A percentile compares a stretch with the other conserved stretches of the same genome.
phyloP scores from a whole-genome alignment of 1,140 invertebrate species.

The Bombus waltoni region DNA sequence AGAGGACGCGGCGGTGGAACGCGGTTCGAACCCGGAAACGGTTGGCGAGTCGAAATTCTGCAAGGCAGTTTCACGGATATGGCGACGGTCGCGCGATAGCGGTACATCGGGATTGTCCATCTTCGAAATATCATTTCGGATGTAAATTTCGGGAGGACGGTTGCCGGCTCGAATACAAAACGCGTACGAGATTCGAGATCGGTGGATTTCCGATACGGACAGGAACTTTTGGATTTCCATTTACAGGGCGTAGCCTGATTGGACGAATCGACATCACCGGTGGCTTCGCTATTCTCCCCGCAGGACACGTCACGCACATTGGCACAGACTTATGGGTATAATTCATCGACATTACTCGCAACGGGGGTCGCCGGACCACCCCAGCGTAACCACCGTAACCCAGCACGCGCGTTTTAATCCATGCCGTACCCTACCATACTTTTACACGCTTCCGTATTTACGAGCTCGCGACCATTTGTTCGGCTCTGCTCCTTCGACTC shows the following conservation, averaged over 20 bases:
- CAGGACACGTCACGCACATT: conserved; percentile 75
- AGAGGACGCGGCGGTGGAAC: too few relatives aligned
- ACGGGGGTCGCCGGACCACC: conserved; percentile 61
- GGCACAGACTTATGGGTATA: conserved; percentile 73
- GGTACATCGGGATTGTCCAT: conserved; percentile 43
- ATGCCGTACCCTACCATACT: conserved; percentile 31
- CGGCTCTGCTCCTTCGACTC: conserved; percentile 5
- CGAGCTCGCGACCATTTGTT: conserved; percentile 44
- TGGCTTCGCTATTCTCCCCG: conserved; percentile 55
- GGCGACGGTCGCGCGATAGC: neutral
- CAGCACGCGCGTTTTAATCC: conserved; percentile 68
- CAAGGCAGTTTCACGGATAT: neutral
- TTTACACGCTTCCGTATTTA: conserved; percentile 59
- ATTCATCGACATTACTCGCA: conserved; percentile 74
- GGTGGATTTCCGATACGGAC: conserved; percentile 52
- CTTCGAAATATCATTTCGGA: conserved; percentile 62
- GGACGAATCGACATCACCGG: conserved; percentile 72
- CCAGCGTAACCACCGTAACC: conserved; percentile 44
- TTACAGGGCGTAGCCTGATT: conserved; percentile 64
- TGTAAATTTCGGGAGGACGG: conserved; percentile 30
- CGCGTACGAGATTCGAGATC: conserved; percentile 21
- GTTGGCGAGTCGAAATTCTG: too few relatives aligned
- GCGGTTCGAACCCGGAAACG: too few relatives aligned
- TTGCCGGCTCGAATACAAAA: conserved; percentile 26
- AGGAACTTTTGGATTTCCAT: conserved; percentile 66